Base-by-base conservation (phyloP, 2,888 invertebrate species). In the Margaritifera margaritifera region DNA sequence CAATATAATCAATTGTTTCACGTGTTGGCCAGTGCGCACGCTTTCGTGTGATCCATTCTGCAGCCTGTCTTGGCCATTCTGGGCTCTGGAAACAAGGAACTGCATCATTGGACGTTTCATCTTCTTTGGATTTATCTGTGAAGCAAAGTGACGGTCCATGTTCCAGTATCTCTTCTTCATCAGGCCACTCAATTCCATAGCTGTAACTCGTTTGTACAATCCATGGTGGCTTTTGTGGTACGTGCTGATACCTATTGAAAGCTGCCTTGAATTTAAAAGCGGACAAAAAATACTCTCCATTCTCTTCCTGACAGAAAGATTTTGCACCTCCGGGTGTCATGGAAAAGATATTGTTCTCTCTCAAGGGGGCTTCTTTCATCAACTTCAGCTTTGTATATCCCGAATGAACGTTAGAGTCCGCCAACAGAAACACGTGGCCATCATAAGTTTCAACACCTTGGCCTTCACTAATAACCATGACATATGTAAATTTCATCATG, bases 131-230 rank as follows among this genome's bases (percentile, higher is more conserved):
- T 20, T 55, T 54, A 19, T 67, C 67, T 27, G 67, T 42, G 54
- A 67, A 67, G 31, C 62, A 62, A n/a, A 67, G 50, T 20, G 67
- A 42, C 19, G 67, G 67, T 4, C 67, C 67, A 52, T 67, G 67
- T 27, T 67, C 67, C 18, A 62, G 24, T 19, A 67, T 55, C 58
- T 67, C 67, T 51, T 62, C 67, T 8, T 67, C 67, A 51, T 67
- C 67, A 4, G 67, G 67, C 56, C 56, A 67, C 15, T 27, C 52
- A 6, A 67, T 58, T n/a, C 62, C 67, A 53, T 67, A 67, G n/a
- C 42, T 55, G 51, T 67, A 67, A 25, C 62, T 62, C 6, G 62
- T 61, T 27, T 67, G 67, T n/a, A 67, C 57, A 11, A 67, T 58
- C 67, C 67, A 67, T n/a, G 57, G 57, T 15, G 67, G 67, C 31